Conservation (phyloP, 2,113 vertebrate species). For the Tympanuchus pallidicinctus region DNA sequence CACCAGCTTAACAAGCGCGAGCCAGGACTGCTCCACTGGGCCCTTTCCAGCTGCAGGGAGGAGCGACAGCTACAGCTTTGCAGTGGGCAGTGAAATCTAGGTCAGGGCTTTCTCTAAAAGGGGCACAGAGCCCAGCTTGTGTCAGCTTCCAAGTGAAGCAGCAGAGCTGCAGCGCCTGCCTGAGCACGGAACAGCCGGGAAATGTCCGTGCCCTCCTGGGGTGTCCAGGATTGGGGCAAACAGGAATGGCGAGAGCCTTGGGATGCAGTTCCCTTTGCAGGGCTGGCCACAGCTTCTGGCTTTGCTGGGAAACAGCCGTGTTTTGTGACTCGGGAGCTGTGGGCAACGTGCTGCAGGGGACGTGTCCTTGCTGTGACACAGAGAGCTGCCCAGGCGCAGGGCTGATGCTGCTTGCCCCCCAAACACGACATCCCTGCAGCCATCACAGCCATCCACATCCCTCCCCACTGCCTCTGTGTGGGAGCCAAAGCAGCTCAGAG, state of each 20-base stretch:
- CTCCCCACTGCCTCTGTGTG: not conserved
- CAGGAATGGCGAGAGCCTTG: not conserved
- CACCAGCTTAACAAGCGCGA: not conserved
- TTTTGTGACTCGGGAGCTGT: not conserved
- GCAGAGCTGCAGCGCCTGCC: not conserved
- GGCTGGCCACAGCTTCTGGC: not conserved
- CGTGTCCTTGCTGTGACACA: not conserved
- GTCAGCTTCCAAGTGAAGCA: not conserved
- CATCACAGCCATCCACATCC: not conserved
- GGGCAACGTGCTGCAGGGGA: not conserved
- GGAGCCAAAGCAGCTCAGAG: not conserved
- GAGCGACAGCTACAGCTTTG: not conserved
- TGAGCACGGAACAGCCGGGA: not conserved
- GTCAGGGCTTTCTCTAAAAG: conserved; percentile 52
- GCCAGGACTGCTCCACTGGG: not conserved
- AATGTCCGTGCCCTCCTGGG: fast-evolving
- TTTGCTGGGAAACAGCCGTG: not conserved
- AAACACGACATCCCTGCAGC: fast-evolving
- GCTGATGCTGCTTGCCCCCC: not conserved
- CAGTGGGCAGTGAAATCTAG: conserved; percentile 52
- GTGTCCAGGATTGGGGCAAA: not conserved
- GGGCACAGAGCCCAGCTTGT: conserved; percentile 35
- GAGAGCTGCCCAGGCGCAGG: not conserved
- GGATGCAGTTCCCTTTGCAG: not conserved
- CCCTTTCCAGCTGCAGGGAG: not conserved